phyloP scores from a whole-genome alignment of 2,888 invertebrate genomes.

The Oxytorus armatus region DNA sequence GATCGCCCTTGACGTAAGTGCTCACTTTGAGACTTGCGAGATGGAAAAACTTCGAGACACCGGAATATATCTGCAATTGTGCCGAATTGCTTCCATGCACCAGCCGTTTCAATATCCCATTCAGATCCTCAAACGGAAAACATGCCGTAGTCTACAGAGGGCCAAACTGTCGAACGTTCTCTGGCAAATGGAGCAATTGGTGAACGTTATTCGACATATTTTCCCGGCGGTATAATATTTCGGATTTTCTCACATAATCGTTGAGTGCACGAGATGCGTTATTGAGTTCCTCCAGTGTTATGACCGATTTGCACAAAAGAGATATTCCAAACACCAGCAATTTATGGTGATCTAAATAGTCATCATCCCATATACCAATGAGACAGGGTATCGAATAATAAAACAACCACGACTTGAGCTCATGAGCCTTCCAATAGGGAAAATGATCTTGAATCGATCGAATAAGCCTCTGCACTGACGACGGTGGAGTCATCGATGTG shows the following conservation, averaged over 20 bases:
- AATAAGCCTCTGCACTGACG: not conserved
- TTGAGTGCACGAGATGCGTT: conserved; percentile 49
- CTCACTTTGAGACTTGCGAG: conserved; percentile 25
- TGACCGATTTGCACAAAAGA: conserved; percentile 39
- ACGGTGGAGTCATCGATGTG: no score
- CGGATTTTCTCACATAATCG: conserved; percentile 54
- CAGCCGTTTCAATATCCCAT: conserved; percentile 58
- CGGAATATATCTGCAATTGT: conserved; percentile 48
- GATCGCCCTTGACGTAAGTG: conserved; percentile 1
- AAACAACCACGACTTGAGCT: no score
- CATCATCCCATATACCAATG: no score
- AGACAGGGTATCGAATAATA: no score
- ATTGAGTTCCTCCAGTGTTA: conserved; percentile 50
- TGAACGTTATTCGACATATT: conserved; percentile 53
- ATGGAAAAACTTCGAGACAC: conserved; percentile 19
- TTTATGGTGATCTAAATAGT: conserved; percentile 62
- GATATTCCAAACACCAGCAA: conserved; percentile 59
- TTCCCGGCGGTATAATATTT: conserved; percentile 48
- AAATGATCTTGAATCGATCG: not conserved
- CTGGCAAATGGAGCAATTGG: conserved; percentile 54
- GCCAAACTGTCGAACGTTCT: no score
- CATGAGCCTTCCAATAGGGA: no score
- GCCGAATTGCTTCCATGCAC: conserved; percentile 49
- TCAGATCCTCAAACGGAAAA: conserved; percentile 59
- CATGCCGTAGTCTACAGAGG: no score